These are phyloP conservation scores for Petrosia ficiformis DNA, from an alignment of 37 sponge, comb jelly and placozoan species.

Conservation along the genomic window DNA sequence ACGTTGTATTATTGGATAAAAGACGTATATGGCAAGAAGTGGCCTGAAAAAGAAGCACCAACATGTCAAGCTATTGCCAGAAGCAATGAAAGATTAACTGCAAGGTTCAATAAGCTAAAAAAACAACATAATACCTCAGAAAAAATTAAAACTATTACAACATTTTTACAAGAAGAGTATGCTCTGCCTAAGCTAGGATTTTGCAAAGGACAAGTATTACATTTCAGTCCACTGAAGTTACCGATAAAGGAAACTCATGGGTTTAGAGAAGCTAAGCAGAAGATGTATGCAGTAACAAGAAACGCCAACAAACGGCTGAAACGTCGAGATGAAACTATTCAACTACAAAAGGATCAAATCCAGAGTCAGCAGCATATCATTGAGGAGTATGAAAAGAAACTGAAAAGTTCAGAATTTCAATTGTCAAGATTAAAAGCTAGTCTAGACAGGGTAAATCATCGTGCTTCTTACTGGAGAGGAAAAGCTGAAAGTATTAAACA, in stretches of 20 bases:
- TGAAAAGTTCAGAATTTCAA: no score
- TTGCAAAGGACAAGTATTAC: not conserved
- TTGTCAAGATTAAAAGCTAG: not conserved
- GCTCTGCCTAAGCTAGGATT: not conserved
- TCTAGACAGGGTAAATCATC: not conserved
- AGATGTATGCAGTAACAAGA: not conserved
- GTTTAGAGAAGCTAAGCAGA: not conserved
- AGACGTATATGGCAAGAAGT: no score
- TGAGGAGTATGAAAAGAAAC: not conserved
- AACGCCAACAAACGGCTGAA: not conserved
- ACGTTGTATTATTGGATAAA: no score
- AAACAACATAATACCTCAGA: not conserved
- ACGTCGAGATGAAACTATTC: not conserved
- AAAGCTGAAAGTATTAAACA: not conserved
- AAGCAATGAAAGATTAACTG: not conserved
- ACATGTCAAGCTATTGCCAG: not conserved
- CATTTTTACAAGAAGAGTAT: no score
- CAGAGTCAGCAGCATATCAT: not conserved
- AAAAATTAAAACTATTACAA: not conserved
- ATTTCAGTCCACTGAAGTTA: no score
- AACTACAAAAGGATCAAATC: not conserved
- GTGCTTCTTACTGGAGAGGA: constrained; percentile 3
- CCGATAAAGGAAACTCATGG: not conserved
- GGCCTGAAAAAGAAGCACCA: not conserved
- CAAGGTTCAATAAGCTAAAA: not conserved